Base-by-base conservation (phyloP, 2,888 invertebrate species). In the Norana najaformis region DNA sequence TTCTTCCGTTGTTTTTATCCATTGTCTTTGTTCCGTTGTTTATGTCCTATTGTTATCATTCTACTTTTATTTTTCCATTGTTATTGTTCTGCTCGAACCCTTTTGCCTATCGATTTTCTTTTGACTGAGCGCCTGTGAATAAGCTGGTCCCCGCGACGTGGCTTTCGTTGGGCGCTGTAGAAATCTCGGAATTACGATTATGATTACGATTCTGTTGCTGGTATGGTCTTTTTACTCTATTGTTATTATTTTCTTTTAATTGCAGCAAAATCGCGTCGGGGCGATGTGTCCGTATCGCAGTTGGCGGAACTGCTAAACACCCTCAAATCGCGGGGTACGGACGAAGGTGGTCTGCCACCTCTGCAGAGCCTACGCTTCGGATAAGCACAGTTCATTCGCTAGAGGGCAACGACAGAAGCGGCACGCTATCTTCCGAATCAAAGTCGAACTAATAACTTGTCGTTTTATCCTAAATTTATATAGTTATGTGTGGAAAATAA, bases 291-390 rank as follows among this genome's bases (percentile, higher is more conserved):
- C n/a, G 91, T 91, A 39, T 90, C 90, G 30, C 90, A 91, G 83
- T 83, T 91, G 37, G 91, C 91, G 38, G 88, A 91, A 47, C 89
- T 91, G 23, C 91, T 91, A 6, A 91, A 90, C 90, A 91, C 53
- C 53, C 89, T 91, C 0, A 91, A 91, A 41, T 41, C 90, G 23
- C 41, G 91, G 35, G 89, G 88, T 47, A 85, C 83, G 30, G 91
- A 91, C 23, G 91, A 88, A 14, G 90, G 89, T 38, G 91, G 91
- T 16, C 90, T 91, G 41, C 90, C 90, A 41, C 90, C 90, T 47
- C 89, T 91, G 30, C 91, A 91, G 88, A 91, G 91, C 88, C 90
- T 91, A 39, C 53, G 91, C 6, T 91, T 91, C 53, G 91, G 91
- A 83, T 88, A 88, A 37, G n/a, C 8, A 4, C 69, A 69, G 8